These are phyloP conservation scores for Bombus affinis DNA, from an alignment of 1,140 invertebrate genomes.

Conservation along the genomic window DNA sequence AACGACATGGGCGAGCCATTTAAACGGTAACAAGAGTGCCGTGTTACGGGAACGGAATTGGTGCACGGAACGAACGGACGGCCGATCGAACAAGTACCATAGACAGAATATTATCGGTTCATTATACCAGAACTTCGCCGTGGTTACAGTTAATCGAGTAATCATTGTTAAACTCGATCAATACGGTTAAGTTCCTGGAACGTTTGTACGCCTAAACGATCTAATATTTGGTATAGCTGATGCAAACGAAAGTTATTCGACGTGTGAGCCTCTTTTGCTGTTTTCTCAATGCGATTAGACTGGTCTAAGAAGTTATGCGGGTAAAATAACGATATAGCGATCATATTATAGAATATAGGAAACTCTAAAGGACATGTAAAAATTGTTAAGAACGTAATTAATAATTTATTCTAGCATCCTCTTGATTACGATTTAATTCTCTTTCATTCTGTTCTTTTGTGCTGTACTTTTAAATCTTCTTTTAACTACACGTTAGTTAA, in stretches of 20 bases:
- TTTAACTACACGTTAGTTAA: too few relatives aligned
- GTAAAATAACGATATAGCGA: not conserved
- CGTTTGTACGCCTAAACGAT: not conserved
- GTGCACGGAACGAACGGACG: constrained; percentile 34
- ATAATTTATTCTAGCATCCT: too few relatives aligned
- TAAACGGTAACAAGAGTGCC: constrained; percentile 33
- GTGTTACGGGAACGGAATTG: constrained; percentile 32
- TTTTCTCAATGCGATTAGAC: too few relatives aligned
- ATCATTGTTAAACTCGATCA: constrained; percentile 32
- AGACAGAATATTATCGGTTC: constrained; percentile 65
- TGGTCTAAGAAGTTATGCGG: not conserved
- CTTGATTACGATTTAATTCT: too few relatives aligned
- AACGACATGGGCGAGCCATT: constrained; percentile 18
- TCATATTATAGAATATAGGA: too few relatives aligned
- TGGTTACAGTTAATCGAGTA: constrained; percentile 50
- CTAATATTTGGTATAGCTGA: not conserved
- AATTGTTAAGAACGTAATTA: too few relatives aligned
- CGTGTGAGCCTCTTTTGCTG: not conserved
- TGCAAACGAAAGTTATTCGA: not conserved
- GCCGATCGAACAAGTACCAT: not conserved
- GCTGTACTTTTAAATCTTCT: too few relatives aligned
- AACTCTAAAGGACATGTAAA: too few relatives aligned
- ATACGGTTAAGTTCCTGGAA: not conserved
- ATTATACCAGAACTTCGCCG: constrained; percentile 58
- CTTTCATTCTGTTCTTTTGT: too few relatives aligned